Percentiles rank a stretch among this genome's conserved stretches.
Evolutionary conservation across 2,888 invertebrate genomes (phyloP).

Genomic region (Zaprionus bogoriensis): DNA sequence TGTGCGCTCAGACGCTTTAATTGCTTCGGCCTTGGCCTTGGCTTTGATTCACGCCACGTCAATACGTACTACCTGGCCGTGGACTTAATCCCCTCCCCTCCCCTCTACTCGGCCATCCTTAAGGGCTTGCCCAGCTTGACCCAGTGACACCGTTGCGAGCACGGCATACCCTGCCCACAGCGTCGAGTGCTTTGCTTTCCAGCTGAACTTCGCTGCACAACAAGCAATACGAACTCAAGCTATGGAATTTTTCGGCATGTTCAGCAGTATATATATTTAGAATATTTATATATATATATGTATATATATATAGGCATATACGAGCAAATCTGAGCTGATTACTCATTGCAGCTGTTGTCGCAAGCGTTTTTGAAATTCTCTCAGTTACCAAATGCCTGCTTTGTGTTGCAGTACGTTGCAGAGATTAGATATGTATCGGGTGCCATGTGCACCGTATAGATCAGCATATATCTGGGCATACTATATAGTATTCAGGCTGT

Average conservation of each 20-base stretch:
- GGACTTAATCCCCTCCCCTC: background rate
- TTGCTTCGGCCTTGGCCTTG: conserved; percentile 63
- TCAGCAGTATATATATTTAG: too few relatives aligned
- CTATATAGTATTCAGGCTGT: background rate
- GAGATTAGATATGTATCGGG: too few relatives aligned
- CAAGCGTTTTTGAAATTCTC: too few relatives aligned
- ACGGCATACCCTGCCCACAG: background rate
- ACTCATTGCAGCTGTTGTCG: too few relatives aligned
- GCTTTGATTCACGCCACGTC: conserved; percentile 34
- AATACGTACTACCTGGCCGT: too few relatives aligned
- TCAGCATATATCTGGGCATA: background rate
- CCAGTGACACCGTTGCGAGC: conserved; percentile 22
- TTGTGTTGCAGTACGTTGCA: too few relatives aligned
- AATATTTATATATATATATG: too few relatives aligned
- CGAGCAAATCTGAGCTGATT: too few relatives aligned
- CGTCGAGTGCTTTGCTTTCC: too few relatives aligned
- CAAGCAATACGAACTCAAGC: background rate
- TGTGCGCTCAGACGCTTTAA: conserved; percentile 57
- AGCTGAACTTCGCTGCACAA: background rate
- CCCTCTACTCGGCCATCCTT: background rate
- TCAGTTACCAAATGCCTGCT: too few relatives aligned
- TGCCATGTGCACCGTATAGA: background rate
- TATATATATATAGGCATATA: too few relatives aligned
- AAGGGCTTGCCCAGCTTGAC: conserved; percentile 20
- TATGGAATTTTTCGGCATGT: background rate